phyloP scores from a whole-genome alignment of 2,888 invertebrate genomes.

The Chymomyza fuscimana region DNA sequence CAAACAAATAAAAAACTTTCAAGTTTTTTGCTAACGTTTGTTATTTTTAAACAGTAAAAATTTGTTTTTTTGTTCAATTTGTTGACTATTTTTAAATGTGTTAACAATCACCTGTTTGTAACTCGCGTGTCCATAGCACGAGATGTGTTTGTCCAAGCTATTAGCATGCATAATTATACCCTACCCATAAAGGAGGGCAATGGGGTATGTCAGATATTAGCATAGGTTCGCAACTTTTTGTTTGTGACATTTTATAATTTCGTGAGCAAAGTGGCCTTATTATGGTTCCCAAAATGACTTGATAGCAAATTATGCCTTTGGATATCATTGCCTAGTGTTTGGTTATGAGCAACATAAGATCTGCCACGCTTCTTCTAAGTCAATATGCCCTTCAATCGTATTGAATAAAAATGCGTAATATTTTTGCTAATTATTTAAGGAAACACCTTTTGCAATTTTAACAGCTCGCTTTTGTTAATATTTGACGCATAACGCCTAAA shows the following conservation, averaged over 20 bases:
- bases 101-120: not conserved
- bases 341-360: not conserved
- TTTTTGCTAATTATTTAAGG: constrained; percentile 47
- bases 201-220: not conserved
- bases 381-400: not conserved
- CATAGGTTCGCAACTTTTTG: not conserved
- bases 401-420: constrained; percentile 18
- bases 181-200: not conserved
- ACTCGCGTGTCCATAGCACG: not conserved
- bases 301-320: no score
- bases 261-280: no score
- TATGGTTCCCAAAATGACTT: no score
- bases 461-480: constrained; percentile 47
- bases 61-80: not conserved
- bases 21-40: not conserved
- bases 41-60: not conserved
- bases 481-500: constrained; percentile 39
- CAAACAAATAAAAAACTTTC: not conserved
- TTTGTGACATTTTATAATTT: not conserved
- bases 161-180: not conserved
- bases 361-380: not conserved
- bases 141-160: not conserved
- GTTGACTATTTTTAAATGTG: not conserved
- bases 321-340: no score
- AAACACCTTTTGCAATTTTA: constrained; percentile 43